Conservation (phyloP, 2,888 invertebrate genomes). For the Calameuta filiformis region DNA sequence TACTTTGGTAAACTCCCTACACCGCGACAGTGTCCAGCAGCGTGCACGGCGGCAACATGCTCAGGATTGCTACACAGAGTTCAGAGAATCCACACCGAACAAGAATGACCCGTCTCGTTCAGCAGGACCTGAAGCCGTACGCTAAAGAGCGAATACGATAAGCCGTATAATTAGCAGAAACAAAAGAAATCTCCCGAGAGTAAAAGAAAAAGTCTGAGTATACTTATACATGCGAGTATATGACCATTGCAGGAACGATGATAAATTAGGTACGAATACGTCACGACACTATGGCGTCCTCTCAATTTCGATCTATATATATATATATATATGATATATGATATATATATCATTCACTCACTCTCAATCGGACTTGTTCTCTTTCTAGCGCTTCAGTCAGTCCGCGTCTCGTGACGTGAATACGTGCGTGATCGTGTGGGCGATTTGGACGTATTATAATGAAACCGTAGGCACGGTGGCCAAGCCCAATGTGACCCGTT, state of each 20-base stretch:
- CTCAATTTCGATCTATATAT: not conserved
- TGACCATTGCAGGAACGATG: not conserved
- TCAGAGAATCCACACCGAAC: not conserved
- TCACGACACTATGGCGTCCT: not conserved
- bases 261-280: not conserved
- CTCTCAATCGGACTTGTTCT: not conserved
- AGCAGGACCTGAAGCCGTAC: too few relatives aligned
- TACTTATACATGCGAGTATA: too few relatives aligned
- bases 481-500: conserved; percentile 8
- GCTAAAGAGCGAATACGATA: not conserved
- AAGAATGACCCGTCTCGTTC: too few relatives aligned
- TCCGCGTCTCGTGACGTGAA: conserved; percentile 2
- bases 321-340: not conserved
- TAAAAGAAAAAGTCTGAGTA: not conserved
- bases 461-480: conserved; percentile 3
- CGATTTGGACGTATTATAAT: conserved; percentile 1
- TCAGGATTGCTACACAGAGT: not conserved
- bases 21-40: not conserved
- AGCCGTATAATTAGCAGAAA: not conserved
- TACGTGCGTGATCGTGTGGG: conserved; percentile 4
- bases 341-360: not conserved
- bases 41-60: not conserved
- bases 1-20: not conserved
- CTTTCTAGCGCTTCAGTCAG: not conserved
- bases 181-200: not conserved